These are phyloP conservation scores for Nymphalis urticae DNA, from an alignment of 2,888 invertebrate species.

Conservation along the genomic window DNA sequence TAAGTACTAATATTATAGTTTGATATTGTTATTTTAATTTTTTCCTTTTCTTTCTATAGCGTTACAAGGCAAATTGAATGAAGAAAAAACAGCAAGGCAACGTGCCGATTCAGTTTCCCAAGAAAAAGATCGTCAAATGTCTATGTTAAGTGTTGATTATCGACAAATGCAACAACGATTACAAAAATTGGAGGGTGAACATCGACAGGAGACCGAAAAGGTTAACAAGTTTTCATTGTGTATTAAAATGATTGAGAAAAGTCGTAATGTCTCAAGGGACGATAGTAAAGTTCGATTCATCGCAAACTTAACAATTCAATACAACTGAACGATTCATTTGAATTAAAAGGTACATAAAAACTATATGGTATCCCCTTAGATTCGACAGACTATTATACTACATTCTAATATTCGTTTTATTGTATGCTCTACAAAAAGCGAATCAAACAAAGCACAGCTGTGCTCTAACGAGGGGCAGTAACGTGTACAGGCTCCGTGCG, in stretches of 20 bases:
- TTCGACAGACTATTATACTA: too few species aligned
- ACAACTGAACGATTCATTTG: too few species aligned
- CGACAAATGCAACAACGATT: constrained; percentile 95
- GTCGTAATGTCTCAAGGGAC: too few species aligned
- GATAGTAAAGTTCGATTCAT: too few species aligned
- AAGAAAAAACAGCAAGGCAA: constrained; percentile 93
- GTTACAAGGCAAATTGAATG: constrained; percentile 94
- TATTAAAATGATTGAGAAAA: background rate
- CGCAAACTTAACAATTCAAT: too few species aligned
- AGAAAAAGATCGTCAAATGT: constrained; percentile 96
- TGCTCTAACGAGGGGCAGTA: background rate
- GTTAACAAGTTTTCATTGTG: constrained; percentile 51
- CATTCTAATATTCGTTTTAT: too few species aligned
- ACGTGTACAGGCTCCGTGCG: background rate
- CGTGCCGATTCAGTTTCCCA: constrained; percentile 93
- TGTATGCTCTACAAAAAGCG: too few species aligned
- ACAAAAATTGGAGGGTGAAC: constrained; percentile 95
- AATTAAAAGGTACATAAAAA: too few species aligned
- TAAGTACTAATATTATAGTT: background rate
- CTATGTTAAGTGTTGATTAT: constrained; percentile 96
- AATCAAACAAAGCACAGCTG: too few species aligned
- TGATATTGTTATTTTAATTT: too few species aligned
- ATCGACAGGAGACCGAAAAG: constrained; percentile 93
- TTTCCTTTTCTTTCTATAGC: constrained; percentile 76
- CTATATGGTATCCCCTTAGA: too few species aligned